Conservation (phyloP, 2,888 invertebrate species). For the Phytoseiulus persimilis region DNA sequence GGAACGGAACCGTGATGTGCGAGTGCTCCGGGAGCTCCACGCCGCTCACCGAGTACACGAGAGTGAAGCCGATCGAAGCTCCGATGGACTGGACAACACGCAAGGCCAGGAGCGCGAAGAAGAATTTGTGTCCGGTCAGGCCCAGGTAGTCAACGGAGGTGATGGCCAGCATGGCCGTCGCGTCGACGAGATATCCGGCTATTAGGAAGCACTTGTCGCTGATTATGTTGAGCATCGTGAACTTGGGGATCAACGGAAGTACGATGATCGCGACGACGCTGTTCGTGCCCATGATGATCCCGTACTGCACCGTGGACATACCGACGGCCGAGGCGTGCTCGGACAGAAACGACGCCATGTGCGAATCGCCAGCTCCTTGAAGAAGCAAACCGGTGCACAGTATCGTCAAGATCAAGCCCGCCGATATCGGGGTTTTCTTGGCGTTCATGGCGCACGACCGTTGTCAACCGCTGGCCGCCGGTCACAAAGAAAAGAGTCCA, state of each 20-base stretch:
- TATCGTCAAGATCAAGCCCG: neutral
- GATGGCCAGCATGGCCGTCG: constrained; percentile 14
- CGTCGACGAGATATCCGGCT: constrained; percentile 14
- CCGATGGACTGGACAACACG: constrained; percentile 7
- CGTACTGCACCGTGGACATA: constrained; percentile 8
- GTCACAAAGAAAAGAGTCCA: neutral
- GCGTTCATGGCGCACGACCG: neutral
- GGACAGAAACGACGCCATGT: constrained; percentile 31
- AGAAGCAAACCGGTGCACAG: constrained; percentile 25
- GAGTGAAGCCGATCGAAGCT: constrained; percentile 21
- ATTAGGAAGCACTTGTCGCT: constrained; percentile 17
- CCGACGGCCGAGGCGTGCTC: constrained; percentile 9
- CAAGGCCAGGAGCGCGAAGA: constrained; percentile 9
- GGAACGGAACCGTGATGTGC: constrained; percentile 16
- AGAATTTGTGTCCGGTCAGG: neutral
- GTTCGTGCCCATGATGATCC: constrained; percentile 30
- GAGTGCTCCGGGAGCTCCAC: neutral
- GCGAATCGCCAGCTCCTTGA: constrained; percentile 30
- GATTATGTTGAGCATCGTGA: constrained; percentile 22
- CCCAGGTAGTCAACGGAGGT: constrained; percentile 9
- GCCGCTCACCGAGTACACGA: constrained; percentile 29
- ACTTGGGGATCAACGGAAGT: constrained; percentile 12
- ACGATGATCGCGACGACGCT: constrained; percentile 19
- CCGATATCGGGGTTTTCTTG: neutral
- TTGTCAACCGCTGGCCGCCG: neutral